Conservation (phyloP, 2,888 invertebrate genomes). For the Griposia aprilina region DNA sequence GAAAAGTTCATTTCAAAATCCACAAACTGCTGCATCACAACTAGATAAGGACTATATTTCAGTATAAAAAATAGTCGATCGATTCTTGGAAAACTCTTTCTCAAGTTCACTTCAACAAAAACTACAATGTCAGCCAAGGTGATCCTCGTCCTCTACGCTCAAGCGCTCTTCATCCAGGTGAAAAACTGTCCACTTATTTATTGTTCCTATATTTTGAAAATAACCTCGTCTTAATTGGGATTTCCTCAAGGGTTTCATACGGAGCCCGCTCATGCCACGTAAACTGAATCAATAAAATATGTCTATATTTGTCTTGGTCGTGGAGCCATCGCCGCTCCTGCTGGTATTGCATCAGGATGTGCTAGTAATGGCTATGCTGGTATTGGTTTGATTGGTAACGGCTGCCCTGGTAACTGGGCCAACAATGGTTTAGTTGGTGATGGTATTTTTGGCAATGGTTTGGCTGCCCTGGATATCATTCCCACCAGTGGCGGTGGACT, state of each 20-base stretch:
- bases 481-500: slow-evolving; percentile 60
- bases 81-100: neutral
- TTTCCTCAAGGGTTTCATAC: too few relatives aligned
- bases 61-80: slow-evolving; percentile 5
- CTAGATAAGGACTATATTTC: neutral
- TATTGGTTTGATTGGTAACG: neutral
- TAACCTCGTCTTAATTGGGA: too few relatives aligned
- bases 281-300: neutral
- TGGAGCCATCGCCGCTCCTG: neutral
- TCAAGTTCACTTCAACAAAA: neutral
- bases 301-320: neutral
- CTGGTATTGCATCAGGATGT: slow-evolving; percentile 15
- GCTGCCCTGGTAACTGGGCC: neutral
- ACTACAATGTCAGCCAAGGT: slow-evolving; percentile 13
- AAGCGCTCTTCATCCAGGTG: slow-evolving; percentile 33
- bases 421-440: neutral
- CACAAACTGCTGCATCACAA: slow-evolving; percentile 18
- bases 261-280: too few relatives aligned
- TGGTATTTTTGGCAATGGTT: too few relatives aligned
- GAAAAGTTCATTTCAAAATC: neutral
- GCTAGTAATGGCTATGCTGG: slow-evolving; percentile 5
- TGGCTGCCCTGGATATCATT: neutral
- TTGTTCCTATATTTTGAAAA: neutral
- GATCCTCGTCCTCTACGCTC: slow-evolving; percentile 32
- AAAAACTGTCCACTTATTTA: too few relatives aligned